Evolutionary conservation across 2,113 vertebrate species (phyloP).

Genomic region (Brevimyrus niger): DNA sequence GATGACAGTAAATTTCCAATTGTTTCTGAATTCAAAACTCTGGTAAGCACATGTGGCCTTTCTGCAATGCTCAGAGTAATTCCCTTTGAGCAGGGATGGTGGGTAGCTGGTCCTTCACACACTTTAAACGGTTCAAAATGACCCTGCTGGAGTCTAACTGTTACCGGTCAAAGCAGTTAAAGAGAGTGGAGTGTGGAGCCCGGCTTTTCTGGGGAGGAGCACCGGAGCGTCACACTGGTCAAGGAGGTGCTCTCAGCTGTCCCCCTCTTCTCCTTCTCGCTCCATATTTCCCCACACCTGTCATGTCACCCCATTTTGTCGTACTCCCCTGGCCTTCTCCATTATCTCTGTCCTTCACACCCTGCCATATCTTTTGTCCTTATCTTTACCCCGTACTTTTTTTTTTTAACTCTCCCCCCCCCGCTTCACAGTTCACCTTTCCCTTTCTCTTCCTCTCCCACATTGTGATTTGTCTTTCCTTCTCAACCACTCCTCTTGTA

Average conservation of each 20-base stretch:
- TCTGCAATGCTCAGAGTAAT: background rate
- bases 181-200: background rate
- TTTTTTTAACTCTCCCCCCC: background rate
- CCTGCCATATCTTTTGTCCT: background rate
- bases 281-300: background rate
- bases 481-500: background rate
- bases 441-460: background rate
- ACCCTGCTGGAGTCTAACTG: slow-evolving; percentile 11
- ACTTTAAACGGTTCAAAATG: background rate
- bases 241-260: background rate
- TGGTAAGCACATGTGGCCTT: background rate
- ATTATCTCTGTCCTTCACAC: background rate
- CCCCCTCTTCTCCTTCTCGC: background rate
- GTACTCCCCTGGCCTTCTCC: background rate
- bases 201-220: background rate
- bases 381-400: background rate
- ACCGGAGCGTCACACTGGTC: background rate
- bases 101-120: background rate
- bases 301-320: background rate
- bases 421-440: background rate
- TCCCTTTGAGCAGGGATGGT: background rate
- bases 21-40: background rate
- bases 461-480: background rate
- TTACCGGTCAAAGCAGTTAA: slow-evolving; percentile 21
- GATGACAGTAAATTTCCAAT: background rate